Percentiles rank a stretch among this genome's conserved stretches.
These are phyloP conservation scores for Scalopus aquaticus DNA, from an alignment of 2,113 vertebrate species.

Conservation along the genomic window DNA sequence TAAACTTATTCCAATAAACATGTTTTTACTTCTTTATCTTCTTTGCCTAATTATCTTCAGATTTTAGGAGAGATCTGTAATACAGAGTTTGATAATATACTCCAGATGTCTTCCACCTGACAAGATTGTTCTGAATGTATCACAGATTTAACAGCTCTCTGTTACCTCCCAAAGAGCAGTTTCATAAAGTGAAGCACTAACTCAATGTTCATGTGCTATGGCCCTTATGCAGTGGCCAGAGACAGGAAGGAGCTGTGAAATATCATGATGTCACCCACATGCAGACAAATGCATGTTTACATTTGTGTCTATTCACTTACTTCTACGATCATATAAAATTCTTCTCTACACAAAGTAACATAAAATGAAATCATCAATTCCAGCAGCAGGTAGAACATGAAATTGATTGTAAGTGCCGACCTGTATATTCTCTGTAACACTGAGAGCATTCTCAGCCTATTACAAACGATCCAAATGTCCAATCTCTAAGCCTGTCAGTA, in stretches of 20 bases:
- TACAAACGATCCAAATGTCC: background rate
- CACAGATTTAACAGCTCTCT: slow-evolving; percentile 16
- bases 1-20: slow-evolving; percentile 52
- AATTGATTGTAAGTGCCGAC: background rate
- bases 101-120: slow-evolving; percentile 41
- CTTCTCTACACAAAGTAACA: background rate
- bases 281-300: background rate
- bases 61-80: slow-evolving; percentile 53
- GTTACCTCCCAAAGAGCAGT: background rate
- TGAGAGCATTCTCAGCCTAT: background rate
- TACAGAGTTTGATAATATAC: background rate
- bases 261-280: background rate
- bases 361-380: background rate
- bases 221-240: background rate
- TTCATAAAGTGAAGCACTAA: background rate
- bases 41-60: slow-evolving; percentile 56
- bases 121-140: background rate
- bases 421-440: background rate
- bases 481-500: background rate
- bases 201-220: background rate
- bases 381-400: background rate
- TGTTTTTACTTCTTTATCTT: slow-evolving; percentile 55
- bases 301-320: background rate
- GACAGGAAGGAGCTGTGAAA: background rate
- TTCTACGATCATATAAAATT: background rate